Evolutionary conservation across 2,113 vertebrate species (phyloP).

Genomic region (Tychaedon coryphoeus): DNA sequence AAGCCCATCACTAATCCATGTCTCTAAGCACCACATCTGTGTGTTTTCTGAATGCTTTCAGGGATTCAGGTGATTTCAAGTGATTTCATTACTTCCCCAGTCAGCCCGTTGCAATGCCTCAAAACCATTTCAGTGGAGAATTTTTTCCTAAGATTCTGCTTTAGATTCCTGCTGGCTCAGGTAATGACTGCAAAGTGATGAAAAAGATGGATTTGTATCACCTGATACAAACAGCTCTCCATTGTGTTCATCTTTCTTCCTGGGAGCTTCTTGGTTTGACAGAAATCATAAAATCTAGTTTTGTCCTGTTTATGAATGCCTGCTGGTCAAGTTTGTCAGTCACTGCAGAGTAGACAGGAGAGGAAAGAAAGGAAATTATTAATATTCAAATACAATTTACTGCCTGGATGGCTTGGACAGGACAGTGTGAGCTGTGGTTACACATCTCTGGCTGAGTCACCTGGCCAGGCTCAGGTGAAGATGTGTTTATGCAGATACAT

Average conservation of each 20-base stretch:
- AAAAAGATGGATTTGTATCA: neutral
- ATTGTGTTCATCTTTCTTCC: neutral
- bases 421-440: neutral
- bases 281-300: neutral
- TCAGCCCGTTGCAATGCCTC: neutral
- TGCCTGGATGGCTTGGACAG: neutral
- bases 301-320: neutral
- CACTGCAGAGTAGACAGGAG: neutral
- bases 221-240: neutral
- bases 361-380: neutral
- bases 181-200: neutral
- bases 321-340: neutral
- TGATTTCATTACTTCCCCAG: neutral
- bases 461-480: neutral
- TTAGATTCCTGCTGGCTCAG: accelerated
- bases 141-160: neutral
- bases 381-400: neutral
- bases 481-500: neutral
- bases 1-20: neutral
- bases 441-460: neutral
- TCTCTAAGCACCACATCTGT: neutral
- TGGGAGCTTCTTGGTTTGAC: neutral
- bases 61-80: too few relatives aligned
- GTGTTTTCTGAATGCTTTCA: neutral
- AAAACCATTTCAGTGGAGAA: neutral